Base-by-base conservation (phyloP, 2,113 vertebrate genomes). In the Pelusios castaneus region DNA sequence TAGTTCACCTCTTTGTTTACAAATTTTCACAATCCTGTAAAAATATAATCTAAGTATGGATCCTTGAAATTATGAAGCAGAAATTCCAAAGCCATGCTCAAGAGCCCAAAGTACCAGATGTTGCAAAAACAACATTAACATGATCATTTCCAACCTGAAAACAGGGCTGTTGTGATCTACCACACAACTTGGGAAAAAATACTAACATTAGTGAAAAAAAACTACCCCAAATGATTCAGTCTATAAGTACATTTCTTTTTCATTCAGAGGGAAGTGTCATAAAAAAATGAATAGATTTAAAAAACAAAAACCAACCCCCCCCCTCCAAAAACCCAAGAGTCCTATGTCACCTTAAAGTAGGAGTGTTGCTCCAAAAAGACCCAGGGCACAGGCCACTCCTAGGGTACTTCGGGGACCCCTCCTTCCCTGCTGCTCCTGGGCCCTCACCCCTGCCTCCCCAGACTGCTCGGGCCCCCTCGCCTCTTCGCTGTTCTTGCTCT, bases 121-220 rank as follows among this genome's bases (percentile, higher is more conserved):
- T 86, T 93, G 92, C 54, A 21, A 78, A 88, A 27, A 78, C 8
- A 0, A 54, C 63, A 29, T 34, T 0, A 3, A 56, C 16, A 1
- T 2, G 8, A 34, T 45, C 3, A 0, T 22, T n/a, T 34, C 76
- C n/a, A 22, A 22, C 41, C 34, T 5, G 2, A 16, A 41, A 45
- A 88, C 12, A 29, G 3, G 80, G 29, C 2, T 12, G 43, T 3
- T 45, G 13, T 4, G 43, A 87, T 92, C 89, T 84, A 70, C 67
- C 56, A 51, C 56, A 51, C 31, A 2, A 1, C 45, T 84, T 81
- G 4, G 21, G 29, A 84, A 9, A 12, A 19, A 19, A 12, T 34
- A 47, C 22, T 52, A 51, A 51, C 9, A 11, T 14, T 11, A 4
- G 1, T 0, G 45, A 45, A 45, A 73, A 45, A 73, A 34, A 38